Percentiles rank a stretch among this genome's conserved stretches.
phyloP scores from a whole-genome alignment of 2,888 invertebrate species.

The Capitulum mitella region DNA sequence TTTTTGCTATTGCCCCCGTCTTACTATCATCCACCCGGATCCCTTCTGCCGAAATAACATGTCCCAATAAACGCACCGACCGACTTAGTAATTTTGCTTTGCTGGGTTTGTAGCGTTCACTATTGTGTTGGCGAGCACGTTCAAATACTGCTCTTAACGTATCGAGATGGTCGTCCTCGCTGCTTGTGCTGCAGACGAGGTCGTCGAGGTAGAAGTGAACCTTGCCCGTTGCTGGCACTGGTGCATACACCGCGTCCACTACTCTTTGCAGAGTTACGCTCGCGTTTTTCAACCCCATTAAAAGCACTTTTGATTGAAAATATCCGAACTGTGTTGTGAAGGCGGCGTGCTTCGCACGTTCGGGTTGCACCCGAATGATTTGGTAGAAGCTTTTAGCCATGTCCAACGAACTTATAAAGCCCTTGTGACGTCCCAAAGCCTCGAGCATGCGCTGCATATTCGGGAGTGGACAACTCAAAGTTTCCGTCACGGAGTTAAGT shows the following conservation, averaged over 20 bases:
- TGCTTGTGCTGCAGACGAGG: background rate
- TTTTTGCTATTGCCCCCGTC: background rate
- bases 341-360: no score
- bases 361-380: background rate
- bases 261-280: background rate
- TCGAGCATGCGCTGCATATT: background rate
- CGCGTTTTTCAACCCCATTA: background rate
- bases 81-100: no score
- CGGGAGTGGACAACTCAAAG: background rate
- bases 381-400: background rate
- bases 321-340: background rate
- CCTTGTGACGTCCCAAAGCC: background rate
- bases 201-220: no score
- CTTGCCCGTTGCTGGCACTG: background rate
- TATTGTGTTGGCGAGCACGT: background rate
- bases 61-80: background rate
- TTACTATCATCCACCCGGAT: background rate
- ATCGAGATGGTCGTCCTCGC: background rate
- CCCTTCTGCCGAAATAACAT: background rate
- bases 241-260: background rate
- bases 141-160: background rate
- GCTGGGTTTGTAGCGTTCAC: background rate
- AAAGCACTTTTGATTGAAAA: background rate
- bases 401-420: background rate
- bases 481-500: background rate